A percentile compares a stretch with the other conserved stretches of the same genome.
phyloP scores from a whole-genome alignment of 2,113 vertebrate genomes.

The Eudyptes chrysolophus region DNA sequence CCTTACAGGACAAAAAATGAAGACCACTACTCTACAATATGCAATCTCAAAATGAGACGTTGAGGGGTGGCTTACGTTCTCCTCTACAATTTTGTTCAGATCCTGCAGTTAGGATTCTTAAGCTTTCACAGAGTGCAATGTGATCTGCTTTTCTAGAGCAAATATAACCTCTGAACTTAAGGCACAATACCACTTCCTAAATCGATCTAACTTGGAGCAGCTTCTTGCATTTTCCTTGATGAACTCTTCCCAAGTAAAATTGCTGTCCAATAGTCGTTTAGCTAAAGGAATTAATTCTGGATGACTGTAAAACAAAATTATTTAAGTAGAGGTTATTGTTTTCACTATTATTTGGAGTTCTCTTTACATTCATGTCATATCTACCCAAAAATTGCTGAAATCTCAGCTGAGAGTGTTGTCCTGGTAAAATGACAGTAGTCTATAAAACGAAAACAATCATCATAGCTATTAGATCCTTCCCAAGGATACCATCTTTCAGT shows the following conservation, averaged over 20 bases:
- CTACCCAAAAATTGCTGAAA: not conserved
- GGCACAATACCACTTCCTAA: not conserved
- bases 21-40: not conserved
- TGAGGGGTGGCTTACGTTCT: not conserved
- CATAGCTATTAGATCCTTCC: not conserved
- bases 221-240: not conserved
- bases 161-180: not conserved
- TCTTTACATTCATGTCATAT: not conserved
- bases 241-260: not conserved
- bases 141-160: not conserved
- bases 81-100: not conserved
- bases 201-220: not conserved
- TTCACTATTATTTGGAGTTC: not conserved
- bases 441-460: not conserved
- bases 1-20: not conserved
- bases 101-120: not conserved
- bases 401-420: not conserved
- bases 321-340: not conserved
- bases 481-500: not conserved
- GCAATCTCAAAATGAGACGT: not conserved
- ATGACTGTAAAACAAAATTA: not conserved
- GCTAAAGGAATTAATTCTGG: not conserved
- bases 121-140: not conserved
- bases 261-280: not conserved
- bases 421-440: not conserved